These are phyloP conservation scores for Platycnemis pennipes DNA, from an alignment of 2,888 invertebrate species.

Conservation along the genomic window DNA sequence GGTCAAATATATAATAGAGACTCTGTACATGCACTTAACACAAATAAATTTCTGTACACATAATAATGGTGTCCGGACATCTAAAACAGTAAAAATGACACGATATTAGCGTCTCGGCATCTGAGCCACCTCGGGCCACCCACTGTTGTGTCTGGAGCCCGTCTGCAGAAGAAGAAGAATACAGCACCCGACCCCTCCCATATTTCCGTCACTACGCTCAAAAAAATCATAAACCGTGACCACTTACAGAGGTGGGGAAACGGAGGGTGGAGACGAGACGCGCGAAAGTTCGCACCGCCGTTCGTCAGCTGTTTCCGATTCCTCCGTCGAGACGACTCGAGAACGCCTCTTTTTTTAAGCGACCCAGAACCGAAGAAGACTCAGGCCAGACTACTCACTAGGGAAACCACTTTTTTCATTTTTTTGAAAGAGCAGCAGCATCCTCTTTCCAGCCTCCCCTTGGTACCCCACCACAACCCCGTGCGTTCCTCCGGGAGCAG, in stretches of 20 bases:
- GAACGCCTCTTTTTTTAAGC: neutral
- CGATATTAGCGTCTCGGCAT: neutral
- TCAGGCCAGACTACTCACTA: neutral
- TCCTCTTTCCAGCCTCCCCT: neutral
- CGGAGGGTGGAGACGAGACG: neutral
- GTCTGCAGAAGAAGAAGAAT: neutral
- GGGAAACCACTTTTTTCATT: neutral
- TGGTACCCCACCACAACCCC: neutral
- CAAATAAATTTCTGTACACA: too few species aligned
- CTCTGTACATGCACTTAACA: too few species aligned
- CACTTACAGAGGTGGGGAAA: neutral
- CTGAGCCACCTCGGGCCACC: neutral
- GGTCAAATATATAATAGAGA: too few species aligned
- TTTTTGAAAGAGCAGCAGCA: neutral
- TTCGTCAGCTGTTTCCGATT: slow-evolving; percentile 13
- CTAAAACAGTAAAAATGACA: neutral
- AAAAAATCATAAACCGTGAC: neutral
- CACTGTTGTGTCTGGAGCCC: neutral
- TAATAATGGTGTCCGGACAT: too few species aligned
- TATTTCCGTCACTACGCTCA: neutral
- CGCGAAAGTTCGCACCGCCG: slow-evolving; percentile 17
- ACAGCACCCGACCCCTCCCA: neutral
- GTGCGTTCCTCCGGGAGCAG: too few species aligned
- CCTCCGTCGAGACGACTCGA: neutral
- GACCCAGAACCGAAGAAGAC: neutral